These are phyloP conservation scores for Vicugna pacos DNA, from an alignment of 2,113 vertebrate species.

Conservation along the genomic window DNA sequence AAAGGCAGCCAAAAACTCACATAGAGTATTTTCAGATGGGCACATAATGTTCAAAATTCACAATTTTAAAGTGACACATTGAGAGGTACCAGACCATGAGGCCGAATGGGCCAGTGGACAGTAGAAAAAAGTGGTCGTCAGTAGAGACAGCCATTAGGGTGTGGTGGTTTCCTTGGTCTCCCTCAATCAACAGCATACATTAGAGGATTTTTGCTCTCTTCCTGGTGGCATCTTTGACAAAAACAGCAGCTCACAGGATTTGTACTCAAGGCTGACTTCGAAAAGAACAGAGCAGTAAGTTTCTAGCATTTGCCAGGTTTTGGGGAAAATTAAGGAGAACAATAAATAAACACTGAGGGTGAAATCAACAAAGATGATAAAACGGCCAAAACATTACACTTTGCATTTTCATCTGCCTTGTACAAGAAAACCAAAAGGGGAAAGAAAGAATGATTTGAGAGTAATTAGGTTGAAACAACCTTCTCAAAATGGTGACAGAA, in stretches of 20 bases:
- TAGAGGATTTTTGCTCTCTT: background rate
- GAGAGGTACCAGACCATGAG: background rate
- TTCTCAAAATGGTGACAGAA: conserved; percentile 6
- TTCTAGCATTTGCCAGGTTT: background rate
- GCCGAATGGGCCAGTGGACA: background rate
- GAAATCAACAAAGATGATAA: conserved; percentile 28
- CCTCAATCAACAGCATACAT: background rate
- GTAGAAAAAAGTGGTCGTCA: background rate
- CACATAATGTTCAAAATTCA: background rate
- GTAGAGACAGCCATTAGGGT: background rate
- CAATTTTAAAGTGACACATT: background rate
- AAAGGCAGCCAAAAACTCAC: background rate
- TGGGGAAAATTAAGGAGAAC: background rate
- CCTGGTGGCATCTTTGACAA: background rate
- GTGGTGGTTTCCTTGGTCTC: background rate
- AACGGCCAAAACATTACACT: background rate
- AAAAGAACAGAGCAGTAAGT: background rate
- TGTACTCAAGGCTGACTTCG: background rate
- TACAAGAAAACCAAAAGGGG: background rate
- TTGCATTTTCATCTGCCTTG: conserved; percentile 18
- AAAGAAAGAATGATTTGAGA: background rate
- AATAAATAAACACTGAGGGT: background rate
- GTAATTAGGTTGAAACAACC: background rate
- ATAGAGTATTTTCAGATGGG: background rate
- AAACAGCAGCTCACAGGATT: background rate